Evolutionary conservation across 2,888 invertebrate species (phyloP), one percentile per base, ranked within the genome.

Genomic region (Ennomos erosarius): DNA sequence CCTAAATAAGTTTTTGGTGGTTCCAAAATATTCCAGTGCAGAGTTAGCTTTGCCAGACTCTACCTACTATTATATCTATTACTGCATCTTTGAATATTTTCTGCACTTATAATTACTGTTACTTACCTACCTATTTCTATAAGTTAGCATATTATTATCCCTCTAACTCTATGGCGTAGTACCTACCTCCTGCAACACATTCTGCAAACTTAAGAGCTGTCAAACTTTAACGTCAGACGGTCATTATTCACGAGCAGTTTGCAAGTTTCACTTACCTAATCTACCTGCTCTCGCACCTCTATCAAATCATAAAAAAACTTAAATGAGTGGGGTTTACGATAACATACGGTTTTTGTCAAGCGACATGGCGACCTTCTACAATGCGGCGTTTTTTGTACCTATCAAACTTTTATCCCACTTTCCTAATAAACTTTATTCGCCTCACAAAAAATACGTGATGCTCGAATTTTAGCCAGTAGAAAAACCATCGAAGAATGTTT

Each of bases 371-470:
- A 88, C 88, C 86, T 90, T 86, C 87, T 80, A 84, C 81, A 86
- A 82, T 85, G 78, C 76, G 68, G 62, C 68, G 71, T 88, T 88
- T 89, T 91, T 90, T 90, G 80, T 84, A n/a, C n/a, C n/a, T n/a
- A 75, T 78, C 71, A 82, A 84, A 86, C 87, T 84, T 84, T 88
- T 86, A 87, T 87, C 79, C 87, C 76, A 85, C 82, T 89, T 87
- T 88, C 81, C 75, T 81, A 83, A 91, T 91, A 90, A 91, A 91
- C 79, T 91, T 91, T 90, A 91, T 92, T 90, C 84, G 87, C 82
- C 71, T 77, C 65, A 68, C 68, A 70, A 78, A 80, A 80, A 75
- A 81, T 61, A 62, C 58, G 48, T 62, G 67, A 65, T 65, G 60
- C 37, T 61, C 43, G 57, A 65, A 64, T 67, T 67, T 62, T 65